Percentiles rank a stretch among this genome's conserved stretches.
Evolutionary conservation across 1,140 invertebrate species (phyloP).

Genomic region (Drosophila micromelanica): DNA sequence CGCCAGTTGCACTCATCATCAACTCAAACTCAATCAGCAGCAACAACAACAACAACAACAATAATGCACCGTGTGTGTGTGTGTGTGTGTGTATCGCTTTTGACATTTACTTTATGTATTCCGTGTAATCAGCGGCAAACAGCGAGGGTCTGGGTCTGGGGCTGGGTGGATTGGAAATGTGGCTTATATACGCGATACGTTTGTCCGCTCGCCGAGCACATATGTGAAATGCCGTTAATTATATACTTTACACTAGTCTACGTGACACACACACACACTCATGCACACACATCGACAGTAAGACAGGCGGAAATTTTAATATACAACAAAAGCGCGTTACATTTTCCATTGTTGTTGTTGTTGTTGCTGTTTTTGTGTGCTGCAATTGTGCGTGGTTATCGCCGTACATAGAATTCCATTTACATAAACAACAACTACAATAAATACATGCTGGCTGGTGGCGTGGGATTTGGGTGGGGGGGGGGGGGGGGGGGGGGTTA

Average conservation of each 20-base stretch:
- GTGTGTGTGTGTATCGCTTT: constrained; percentile 69
- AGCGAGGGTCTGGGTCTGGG: constrained; percentile 12
- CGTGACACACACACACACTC: constrained; percentile 33
- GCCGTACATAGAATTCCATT: constrained; percentile 64
- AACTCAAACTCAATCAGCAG: constrained; percentile 76
- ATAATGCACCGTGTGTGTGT: constrained; percentile 17
- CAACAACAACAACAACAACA: constrained; percentile 43
- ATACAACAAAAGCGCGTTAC: constrained; percentile 77
- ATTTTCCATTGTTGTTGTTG: constrained; percentile 53
- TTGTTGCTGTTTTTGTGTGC: constrained; percentile 42
- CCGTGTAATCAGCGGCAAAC: constrained; percentile 64
- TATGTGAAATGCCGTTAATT: constrained; percentile 74
- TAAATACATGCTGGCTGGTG: constrained; percentile 7
- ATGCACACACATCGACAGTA: constrained; percentile 36
- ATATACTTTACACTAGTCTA: constrained; percentile 73
- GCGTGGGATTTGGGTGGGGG: no score
- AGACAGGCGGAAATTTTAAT: constrained; percentile 74
- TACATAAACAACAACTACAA: constrained; percentile 65
- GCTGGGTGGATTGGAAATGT: neutral
- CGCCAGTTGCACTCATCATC: constrained; percentile 74
- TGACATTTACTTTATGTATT: constrained; percentile 82
- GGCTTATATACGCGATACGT: constrained; percentile 64
- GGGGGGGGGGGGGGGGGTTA: no score
- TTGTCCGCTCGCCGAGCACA: constrained; percentile 32
- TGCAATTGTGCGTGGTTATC: constrained; percentile 51